phyloP scores from a whole-genome alignment of 2,113 vertebrate genomes.

The Anarhynchus alexandrinus region DNA sequence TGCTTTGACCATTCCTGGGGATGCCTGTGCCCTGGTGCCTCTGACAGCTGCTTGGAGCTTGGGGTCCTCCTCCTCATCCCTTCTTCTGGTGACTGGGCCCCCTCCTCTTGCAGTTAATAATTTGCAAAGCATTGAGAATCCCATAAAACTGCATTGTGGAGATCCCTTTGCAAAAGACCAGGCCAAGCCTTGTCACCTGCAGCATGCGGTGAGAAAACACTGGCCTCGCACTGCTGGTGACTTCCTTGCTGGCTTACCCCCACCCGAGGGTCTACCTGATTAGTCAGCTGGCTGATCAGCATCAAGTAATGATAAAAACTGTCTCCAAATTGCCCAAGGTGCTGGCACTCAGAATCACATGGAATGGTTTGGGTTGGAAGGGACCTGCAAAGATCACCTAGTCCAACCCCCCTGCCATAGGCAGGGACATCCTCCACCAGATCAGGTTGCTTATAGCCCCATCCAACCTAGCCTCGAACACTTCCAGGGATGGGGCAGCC shows the following conservation, averaged over 20 bases:
- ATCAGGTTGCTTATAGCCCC: too few relatives aligned
- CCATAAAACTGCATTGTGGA: accelerated
- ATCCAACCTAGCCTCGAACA: too few relatives aligned
- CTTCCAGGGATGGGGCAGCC: too few relatives aligned
- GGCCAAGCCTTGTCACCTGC: background rate
- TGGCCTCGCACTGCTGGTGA: background rate
- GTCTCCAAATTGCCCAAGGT: background rate
- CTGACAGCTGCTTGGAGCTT: background rate
- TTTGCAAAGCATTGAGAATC: background rate
- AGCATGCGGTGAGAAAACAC: accelerated
- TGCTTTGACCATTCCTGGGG: background rate
- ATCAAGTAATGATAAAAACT: background rate
- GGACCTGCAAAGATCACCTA: too few relatives aligned
- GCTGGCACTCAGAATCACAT: background rate
- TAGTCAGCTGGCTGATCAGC: background rate
- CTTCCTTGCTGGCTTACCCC: background rate
- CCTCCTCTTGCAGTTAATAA: background rate
- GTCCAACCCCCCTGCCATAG: too few relatives aligned
- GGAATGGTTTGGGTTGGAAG: too few relatives aligned
- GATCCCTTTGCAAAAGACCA: background rate
- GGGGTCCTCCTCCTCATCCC: background rate
- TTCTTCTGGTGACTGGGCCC: too few relatives aligned
- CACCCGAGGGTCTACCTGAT: background rate
- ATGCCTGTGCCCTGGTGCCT: background rate
- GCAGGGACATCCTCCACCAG: too few relatives aligned